Evolutionary conservation across 2,888 invertebrate species (phyloP).

Genomic region (Xiphydria camelus): DNA sequence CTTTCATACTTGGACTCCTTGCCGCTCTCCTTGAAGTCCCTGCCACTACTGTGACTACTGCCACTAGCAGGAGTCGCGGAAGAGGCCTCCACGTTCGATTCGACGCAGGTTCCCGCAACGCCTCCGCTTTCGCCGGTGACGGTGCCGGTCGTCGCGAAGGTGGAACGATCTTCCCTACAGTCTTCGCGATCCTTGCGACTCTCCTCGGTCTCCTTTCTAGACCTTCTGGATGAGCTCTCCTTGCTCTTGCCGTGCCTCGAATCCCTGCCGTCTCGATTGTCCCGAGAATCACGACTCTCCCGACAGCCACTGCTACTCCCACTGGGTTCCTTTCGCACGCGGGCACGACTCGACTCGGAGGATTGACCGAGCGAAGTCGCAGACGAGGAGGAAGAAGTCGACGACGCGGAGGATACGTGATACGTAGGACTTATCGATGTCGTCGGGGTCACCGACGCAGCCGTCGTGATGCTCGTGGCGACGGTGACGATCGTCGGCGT

Average conservation of each 20-base stretch:
- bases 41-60: no score
- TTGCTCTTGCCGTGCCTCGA: slow-evolving; percentile 51
- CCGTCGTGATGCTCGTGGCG: slow-evolving; percentile 10
- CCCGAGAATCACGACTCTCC: slow-evolving; percentile 51
- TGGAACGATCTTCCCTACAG: slow-evolving; percentile 21
- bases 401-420: slow-evolving; percentile 22
- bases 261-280: slow-evolving; percentile 38
- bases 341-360: no score
- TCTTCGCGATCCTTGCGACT: slow-evolving; percentile 25
- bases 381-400: slow-evolving; percentile 9
- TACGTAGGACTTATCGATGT: slow-evolving; percentile 17
- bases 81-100: no score
- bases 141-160: slow-evolving; percentile 11
- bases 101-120: no score
- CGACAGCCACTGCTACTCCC: slow-evolving; percentile 26
- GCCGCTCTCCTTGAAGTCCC: slow-evolving; percentile 11
- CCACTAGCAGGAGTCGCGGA: slow-evolving; percentile 9
- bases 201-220: slow-evolving; percentile 39
- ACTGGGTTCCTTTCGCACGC: slow-evolving; percentile 38
- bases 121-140: slow-evolving; percentile 5
- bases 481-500: slow-evolving; percentile 19
- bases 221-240: slow-evolving; percentile 41
- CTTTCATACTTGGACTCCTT: slow-evolving; percentile 41
- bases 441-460: slow-evolving; percentile 15
- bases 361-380: no score